These are phyloP conservation scores for Hirudo medicinalis DNA, from an alignment of 1,140 invertebrate species.

Conservation along the genomic window DNA sequence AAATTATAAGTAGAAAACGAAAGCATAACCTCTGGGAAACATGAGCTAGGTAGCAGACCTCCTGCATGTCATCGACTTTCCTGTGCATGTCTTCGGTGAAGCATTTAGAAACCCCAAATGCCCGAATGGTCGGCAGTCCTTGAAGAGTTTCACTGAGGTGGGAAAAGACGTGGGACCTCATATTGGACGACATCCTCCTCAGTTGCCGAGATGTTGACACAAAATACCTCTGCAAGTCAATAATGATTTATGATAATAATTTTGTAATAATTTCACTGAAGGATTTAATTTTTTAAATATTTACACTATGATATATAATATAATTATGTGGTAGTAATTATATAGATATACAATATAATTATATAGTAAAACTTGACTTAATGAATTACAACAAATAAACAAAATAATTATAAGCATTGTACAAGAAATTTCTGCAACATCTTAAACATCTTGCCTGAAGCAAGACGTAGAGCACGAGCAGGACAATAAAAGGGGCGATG, in stretches of 20 bases:
- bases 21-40: conserved; percentile 31
- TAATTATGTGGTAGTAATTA: too few species aligned
- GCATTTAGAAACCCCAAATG: conserved; percentile 41
- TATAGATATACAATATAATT: too few species aligned
- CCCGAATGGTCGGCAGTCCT: conserved; percentile 47
- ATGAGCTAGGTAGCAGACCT: conserved; percentile 30
- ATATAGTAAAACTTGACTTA: too few species aligned
- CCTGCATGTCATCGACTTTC: conserved; percentile 39
- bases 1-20: neutral
- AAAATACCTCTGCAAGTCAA: conserved; percentile 39
- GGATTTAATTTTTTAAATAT: too few species aligned
- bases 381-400: too few species aligned
- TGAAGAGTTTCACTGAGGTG: conserved; percentile 46
- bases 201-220: conserved; percentile 46
- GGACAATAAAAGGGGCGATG: conserved; percentile 64
- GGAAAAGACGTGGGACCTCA: conserved; percentile 45
- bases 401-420: too few species aligned
- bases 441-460: conserved; percentile 47
- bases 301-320: too few species aligned
- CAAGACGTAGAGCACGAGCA: conserved; percentile 74
- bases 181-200: conserved; percentile 44
- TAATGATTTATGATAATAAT: too few species aligned
- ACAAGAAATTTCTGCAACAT: too few species aligned
- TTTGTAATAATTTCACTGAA: too few species aligned
- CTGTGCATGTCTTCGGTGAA: conserved; percentile 43